A percentile compares a stretch with the other conserved stretches of the same genome.
These are phyloP conservation scores for Matsumurasca onukii DNA, from an alignment of 1,140 invertebrate species.

Conservation along the genomic window DNA sequence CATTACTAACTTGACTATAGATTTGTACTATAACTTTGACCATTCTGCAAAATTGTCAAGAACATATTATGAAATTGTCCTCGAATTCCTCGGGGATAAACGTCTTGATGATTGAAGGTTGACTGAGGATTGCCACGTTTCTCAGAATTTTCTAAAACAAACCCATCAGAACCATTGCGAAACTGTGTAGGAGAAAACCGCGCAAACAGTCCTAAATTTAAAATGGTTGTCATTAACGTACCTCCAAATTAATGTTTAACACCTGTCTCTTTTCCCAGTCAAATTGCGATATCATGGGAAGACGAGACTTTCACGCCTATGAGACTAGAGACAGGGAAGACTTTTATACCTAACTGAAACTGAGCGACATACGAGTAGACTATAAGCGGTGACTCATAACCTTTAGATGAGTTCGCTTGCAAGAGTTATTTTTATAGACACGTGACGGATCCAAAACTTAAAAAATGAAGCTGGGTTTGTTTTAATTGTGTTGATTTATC, in stretches of 20 bases:
- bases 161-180: background rate
- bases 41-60: too few species aligned
- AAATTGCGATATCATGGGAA: background rate
- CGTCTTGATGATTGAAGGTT: too few species aligned
- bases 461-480: too few species aligned
- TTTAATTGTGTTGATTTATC: too few species aligned
- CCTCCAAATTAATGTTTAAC: background rate
- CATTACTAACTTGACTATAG: too few species aligned
- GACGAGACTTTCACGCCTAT: background rate
- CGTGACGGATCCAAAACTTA: too few species aligned
- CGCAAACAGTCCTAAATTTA: background rate
- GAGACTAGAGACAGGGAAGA: background rate
- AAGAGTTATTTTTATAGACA: background rate
- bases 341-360: too few species aligned
- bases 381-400: background rate
- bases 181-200: background rate
- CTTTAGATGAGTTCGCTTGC: background rate
- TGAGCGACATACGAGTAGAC: background rate
- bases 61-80: too few species aligned
- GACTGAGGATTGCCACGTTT: too few species aligned
- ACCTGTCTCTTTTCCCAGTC: background rate
- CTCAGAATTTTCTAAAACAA: background rate
- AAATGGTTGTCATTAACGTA: background rate
- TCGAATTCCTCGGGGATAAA: too few species aligned
- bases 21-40: too few species aligned